These are phyloP conservation scores for Spondyliosoma cantharus DNA, from an alignment of 2,797 vertebrate species.

Conservation along the genomic window DNA sequence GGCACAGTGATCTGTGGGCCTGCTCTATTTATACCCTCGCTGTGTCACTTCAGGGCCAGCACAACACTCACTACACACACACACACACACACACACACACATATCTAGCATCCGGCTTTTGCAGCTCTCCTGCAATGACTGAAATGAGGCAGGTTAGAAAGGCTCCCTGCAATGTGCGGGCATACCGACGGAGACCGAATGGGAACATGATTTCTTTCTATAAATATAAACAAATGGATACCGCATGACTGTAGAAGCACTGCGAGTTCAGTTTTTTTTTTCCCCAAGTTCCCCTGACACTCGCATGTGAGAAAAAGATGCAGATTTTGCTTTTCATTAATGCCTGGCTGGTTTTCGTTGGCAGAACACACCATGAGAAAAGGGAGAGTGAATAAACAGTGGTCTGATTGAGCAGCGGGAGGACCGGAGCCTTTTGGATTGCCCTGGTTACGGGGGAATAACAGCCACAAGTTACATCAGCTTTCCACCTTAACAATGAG, in stretches of 20 bases:
- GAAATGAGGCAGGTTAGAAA: conserved; percentile 59
- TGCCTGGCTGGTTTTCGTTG: conserved; percentile 55
- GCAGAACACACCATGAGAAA: conserved; percentile 61
- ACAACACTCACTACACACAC: conserved; percentile 50
- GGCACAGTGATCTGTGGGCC: conserved; percentile 82
- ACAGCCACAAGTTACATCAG: conserved; percentile 68
- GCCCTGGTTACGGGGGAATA: conserved; percentile 63
- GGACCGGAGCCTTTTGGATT: conserved; percentile 54
- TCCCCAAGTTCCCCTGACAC: conserved; percentile 12
- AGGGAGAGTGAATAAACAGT: conserved; percentile 59
- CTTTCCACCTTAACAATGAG: conserved; percentile 50
- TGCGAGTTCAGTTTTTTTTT: conserved; percentile 7
- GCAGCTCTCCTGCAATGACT: conserved; percentile 60
- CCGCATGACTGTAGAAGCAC: not conserved
- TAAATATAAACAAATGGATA: not conserved
- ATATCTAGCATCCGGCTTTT: conserved; percentile 52
- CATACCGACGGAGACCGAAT: conserved; percentile 11
- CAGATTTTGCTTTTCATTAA: conserved; percentile 47
- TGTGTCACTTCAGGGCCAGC: conserved; percentile 80
- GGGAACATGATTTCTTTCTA: not conserved
- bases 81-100: conserved; percentile 42
- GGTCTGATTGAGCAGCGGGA: conserved; percentile 62
- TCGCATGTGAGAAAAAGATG: conserved; percentile 3
- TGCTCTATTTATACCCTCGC: conserved; percentile 84
- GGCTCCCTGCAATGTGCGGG: conserved; percentile 36